Base-by-base conservation (phyloP, 2,888 invertebrate species). In the Dorcus hopei region DNA sequence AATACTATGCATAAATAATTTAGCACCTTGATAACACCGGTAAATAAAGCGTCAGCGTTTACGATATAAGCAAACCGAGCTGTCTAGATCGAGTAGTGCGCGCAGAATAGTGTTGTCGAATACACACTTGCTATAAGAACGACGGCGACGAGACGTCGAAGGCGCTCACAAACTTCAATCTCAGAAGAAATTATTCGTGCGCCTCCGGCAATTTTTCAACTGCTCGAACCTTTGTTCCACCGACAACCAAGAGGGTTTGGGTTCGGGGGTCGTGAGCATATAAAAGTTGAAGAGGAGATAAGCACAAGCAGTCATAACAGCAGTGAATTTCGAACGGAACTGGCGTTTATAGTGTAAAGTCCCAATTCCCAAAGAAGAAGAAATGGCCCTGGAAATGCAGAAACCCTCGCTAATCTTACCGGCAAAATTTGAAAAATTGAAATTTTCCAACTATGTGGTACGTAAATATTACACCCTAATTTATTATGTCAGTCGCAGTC, bases 401-500 rank as follows among this genome's bases (percentile, higher is more conserved):
- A 11, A 55, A 9, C 55, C 68, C 11, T 57, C 66, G 48, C 69
- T 68, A 56, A 65, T 67, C n/a, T 62, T 74, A 23, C 66, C 68
- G 8, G 70, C 71, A 49, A 74, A 73, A 61, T 74, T 74, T 51
- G 71, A 72, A 52, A 72, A 70, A 54, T 62, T 74, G 49, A 68
- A 66, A 45, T 73, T 74, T 59, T 63, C 64, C 45, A 66, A 68
- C 39, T 74, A 70, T 60, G 73, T 69, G 73, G 74, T 74, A 72
- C 68, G 58, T 66, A 53, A 33, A 33, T 33, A 33, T 33, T 33
- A 7, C 26, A 33, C 26, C 26, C 26, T 33, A 7, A 33, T 33
- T 33, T 33, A 33, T 33, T 33, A 33, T 6, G 26, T 33, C 6
- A 33, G 26, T 33, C 26, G 6, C 6, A 33, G 26, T 33, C 26